Conservation (phyloP, 2,888 invertebrate genomes). For the Eristalis pertinax region DNA sequence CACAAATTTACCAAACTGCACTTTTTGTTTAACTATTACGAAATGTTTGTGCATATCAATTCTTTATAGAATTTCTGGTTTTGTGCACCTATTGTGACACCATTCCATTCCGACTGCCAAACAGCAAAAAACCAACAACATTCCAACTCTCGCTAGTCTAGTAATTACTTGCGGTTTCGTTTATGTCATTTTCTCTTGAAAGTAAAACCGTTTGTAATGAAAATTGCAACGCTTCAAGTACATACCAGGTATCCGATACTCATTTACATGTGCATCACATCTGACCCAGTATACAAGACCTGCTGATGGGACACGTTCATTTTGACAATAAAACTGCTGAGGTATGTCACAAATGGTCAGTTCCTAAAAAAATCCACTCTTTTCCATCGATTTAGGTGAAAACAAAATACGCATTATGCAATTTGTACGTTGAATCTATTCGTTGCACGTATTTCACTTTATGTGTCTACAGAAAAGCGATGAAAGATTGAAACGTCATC, state of each 20-base stretch:
- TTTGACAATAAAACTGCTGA: not conserved
- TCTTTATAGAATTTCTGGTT: not conserved
- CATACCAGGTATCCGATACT: not conserved
- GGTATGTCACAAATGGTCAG: not conserved
- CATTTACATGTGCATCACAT: slow-evolving; percentile 1
- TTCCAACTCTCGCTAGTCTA: not conserved
- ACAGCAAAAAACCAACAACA: not conserved
- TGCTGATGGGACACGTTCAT: not conserved
- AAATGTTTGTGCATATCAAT: not conserved
- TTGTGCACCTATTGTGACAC: not conserved
- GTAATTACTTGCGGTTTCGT: not conserved
- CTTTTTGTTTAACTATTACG: not conserved
- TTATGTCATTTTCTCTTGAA: not conserved
- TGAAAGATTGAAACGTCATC: not conserved
- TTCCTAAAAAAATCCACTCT: not conserved
- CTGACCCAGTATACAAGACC: not conserved
- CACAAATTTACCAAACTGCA: not conserved
- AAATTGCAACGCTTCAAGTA: not conserved
- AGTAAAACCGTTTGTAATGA: not conserved
- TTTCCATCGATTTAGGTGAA: not conserved
- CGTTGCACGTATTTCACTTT: not conserved
- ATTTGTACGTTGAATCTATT: not conserved
- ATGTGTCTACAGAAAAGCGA: not conserved
- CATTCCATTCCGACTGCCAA: not conserved
- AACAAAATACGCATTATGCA: not conserved